Evolutionary conservation across 1,140 invertebrate species (phyloP), one percentile per base, ranked within the genome.

Genomic region (Plodia interpunctella): DNA sequence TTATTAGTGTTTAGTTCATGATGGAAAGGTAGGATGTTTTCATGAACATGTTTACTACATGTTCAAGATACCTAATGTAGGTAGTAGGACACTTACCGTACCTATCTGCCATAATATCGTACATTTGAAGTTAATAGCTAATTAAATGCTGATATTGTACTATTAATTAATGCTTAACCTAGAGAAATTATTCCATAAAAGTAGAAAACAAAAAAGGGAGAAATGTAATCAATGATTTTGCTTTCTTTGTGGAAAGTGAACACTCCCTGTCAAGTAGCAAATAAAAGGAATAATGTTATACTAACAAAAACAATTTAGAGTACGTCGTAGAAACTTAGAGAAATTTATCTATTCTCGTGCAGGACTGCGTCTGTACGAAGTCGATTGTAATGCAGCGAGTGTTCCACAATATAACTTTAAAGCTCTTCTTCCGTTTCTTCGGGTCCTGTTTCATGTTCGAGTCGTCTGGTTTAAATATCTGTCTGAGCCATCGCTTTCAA

Each of bases 351-450:
- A 53, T 57, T 35, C 56, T 50, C n/a, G 19, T 55, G 55, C 49
- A 21, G 19, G 49, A 57, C 44, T 49, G 58, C 58, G 57, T 59
- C 61, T 59, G 64, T 71, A 59, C 15, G 38, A 44, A 44, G 38
- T 0, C 38, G 38, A 78, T 78, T 80, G 68, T 72, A 66, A 80
- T 78, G 66, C 78, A 59, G 60, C 52, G 65, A 63, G 55, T 60
- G 66, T 64, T 57, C 63, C 55, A 62, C 55, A 62, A 60, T 65
- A 62, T 69, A 75, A 70, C 56, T 72, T 62, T 57, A 44, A 44
- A 68, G 61, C 62, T 65, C 68, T 68, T 57, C 70, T 74, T 76
- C 76, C 73, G 72, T 69, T 68, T 65, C 60, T 57, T 49, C 19
- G 50, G 66, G 59, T 74, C 67, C 66, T 74, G 67, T 72, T 75